Evolutionary conservation across 2,113 vertebrate species (phyloP).

Genomic region (Pimephales promelas): DNA sequence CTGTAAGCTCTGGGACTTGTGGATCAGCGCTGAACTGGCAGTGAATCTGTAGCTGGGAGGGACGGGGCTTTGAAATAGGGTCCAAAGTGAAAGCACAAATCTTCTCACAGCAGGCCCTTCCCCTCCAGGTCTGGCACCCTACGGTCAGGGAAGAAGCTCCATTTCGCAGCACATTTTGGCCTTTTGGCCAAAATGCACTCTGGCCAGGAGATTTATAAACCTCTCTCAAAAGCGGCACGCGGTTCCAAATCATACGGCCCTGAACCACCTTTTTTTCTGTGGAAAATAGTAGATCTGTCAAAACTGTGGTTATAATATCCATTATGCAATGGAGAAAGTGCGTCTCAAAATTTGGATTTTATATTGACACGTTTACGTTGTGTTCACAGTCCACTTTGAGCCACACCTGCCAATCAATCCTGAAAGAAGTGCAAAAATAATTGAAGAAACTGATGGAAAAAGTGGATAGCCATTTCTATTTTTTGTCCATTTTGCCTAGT

Average conservation of each 20-base stretch:
- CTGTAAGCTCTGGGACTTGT: constrained; percentile 25
- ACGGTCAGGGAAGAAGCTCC: background rate
- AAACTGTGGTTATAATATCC: background rate
- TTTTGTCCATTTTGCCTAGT: background rate
- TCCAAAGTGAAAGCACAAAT: constrained; percentile 46
- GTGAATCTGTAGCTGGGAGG: constrained; percentile 25
- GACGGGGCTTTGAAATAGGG: constrained; percentile 49
- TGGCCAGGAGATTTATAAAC: background rate
- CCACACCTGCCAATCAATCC: background rate
- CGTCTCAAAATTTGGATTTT: background rate
- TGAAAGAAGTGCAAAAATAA: background rate
- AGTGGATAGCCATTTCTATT: background rate
- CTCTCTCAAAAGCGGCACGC: background rate
- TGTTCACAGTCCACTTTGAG: background rate
- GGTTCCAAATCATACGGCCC: background rate
- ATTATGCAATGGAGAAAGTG: background rate
- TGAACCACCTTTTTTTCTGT: background rate
- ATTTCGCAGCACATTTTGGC: background rate
- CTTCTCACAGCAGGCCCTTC: constrained; percentile 39
- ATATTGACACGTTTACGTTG: background rate
- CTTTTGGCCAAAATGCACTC: background rate
- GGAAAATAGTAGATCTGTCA: background rate
- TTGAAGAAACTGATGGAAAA: constrained; percentile 6
- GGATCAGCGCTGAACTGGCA: constrained; percentile 46
- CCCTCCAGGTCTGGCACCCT: constrained; percentile 34